A percentile compares a stretch with the other conserved stretches of the same genome.
phyloP scores from a whole-genome alignment of 2,113 vertebrate genomes.

The Taurulus bubalis region DNA sequence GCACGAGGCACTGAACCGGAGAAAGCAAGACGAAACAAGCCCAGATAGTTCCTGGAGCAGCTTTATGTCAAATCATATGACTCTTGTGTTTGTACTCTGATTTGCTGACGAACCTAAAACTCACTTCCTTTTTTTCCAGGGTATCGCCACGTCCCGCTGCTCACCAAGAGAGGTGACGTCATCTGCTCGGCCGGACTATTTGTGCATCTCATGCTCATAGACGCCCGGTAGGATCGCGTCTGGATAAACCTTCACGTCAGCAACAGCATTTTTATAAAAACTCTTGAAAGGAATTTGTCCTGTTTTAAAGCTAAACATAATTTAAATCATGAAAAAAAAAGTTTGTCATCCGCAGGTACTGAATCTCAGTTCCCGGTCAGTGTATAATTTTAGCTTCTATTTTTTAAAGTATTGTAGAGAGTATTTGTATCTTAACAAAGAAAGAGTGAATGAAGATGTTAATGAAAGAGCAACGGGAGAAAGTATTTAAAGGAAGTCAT shows the following conservation, averaged over 20 bases:
- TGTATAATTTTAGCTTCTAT: constrained; percentile 31
- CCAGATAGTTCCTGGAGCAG: background rate
- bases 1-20: background rate
- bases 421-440: background rate
- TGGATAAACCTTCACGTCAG: background rate
- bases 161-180: constrained; percentile 88
- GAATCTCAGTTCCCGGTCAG: constrained; percentile 1
- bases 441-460: constrained; percentile 27
- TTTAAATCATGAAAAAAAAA: background rate
- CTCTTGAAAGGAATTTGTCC: background rate
- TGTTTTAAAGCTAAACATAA: constrained; percentile 32
- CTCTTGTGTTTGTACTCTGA: background rate
- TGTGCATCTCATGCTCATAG: constrained; percentile 85
- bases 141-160: constrained; percentile 93
- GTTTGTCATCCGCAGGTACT: background rate
- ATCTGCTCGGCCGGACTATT: constrained; percentile 91
- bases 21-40: background rate
- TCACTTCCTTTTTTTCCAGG: constrained; percentile 79
- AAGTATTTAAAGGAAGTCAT: constrained; percentile 28
- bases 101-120: constrained; percentile 32
- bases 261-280: constrained; percentile 14
- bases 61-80: background rate
- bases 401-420: background rate
- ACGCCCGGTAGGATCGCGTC: constrained; percentile 56
- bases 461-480: background rate